Evolutionary conservation across 2,113 vertebrate species (phyloP).

Genomic region (Peromyscus californicus): DNA sequence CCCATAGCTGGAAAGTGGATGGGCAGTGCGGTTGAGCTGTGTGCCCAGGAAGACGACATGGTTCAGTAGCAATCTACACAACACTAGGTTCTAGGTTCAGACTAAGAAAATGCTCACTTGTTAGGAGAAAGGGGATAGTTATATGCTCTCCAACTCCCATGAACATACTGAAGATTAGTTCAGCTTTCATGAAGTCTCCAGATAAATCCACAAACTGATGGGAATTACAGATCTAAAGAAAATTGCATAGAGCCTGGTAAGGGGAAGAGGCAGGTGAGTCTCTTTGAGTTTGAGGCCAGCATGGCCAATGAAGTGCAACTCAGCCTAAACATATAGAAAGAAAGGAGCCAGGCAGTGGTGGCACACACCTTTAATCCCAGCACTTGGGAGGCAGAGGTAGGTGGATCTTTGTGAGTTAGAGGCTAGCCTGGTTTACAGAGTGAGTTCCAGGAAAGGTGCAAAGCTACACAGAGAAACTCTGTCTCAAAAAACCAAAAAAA

Average conservation of each 20-base stretch:
- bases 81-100: background rate
- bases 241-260: background rate
- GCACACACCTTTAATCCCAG: too few species aligned
- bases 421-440: too few species aligned
- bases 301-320: background rate
- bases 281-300: background rate
- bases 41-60: background rate
- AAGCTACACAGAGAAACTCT: too few species aligned
- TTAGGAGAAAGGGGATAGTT: background rate
- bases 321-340: background rate
- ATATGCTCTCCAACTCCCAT: too few species aligned
- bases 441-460: too few species aligned
- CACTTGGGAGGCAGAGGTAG: too few species aligned
- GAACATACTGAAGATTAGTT: too few species aligned
- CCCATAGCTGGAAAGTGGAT: fast-evolving
- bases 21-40: background rate
- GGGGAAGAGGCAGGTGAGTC: background rate
- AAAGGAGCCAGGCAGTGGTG: too few species aligned
- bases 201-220: background rate
- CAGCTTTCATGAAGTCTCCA: background rate
- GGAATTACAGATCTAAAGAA: background rate
- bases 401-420: too few species aligned
- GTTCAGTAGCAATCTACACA: background rate
- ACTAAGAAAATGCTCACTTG: background rate
- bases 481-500: too few species aligned